Evolutionary conservation across 2,113 vertebrate genomes (phyloP).

Genomic region (mouse (Mus musculus)): DNA sequence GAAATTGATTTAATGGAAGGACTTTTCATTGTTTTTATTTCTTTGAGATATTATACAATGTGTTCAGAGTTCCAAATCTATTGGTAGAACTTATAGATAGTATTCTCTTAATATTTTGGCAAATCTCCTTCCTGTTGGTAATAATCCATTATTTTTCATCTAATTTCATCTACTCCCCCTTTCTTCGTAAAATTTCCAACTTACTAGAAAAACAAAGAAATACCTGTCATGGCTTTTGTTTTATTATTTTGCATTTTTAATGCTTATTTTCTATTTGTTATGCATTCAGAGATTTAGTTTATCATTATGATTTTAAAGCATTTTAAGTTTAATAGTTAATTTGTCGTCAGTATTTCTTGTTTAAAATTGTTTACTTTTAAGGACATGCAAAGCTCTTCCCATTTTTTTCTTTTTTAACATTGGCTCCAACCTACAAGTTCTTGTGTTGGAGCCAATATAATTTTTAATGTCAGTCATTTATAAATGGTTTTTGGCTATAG

Average conservation of each 20-base stretch:
- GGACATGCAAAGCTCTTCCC: background rate
- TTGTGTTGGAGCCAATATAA: background rate
- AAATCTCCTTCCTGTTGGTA: background rate
- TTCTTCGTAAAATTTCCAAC: background rate
- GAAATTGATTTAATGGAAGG: background rate
- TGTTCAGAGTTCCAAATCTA: background rate
- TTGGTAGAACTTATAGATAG: background rate
- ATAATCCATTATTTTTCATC: background rate
- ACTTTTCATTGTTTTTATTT: background rate
- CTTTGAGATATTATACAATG: background rate
- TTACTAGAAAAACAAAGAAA: background rate
- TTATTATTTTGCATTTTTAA: constrained; percentile 22
- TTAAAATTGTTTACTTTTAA: background rate
- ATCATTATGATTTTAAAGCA: background rate
- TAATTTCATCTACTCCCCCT: background rate
- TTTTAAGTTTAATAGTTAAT: background rate
- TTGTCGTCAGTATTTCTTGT: background rate
- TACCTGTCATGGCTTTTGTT: background rate
- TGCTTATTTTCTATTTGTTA: background rate
- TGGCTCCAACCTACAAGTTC: background rate
- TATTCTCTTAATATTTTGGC: background rate
- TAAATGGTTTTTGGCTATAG: background rate
- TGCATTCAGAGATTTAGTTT: background rate
- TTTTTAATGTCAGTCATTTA: background rate
- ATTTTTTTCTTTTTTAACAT: background rate